These are phyloP conservation scores for Chionis minor DNA, from an alignment of 2,113 vertebrate species.

Conservation along the genomic window DNA sequence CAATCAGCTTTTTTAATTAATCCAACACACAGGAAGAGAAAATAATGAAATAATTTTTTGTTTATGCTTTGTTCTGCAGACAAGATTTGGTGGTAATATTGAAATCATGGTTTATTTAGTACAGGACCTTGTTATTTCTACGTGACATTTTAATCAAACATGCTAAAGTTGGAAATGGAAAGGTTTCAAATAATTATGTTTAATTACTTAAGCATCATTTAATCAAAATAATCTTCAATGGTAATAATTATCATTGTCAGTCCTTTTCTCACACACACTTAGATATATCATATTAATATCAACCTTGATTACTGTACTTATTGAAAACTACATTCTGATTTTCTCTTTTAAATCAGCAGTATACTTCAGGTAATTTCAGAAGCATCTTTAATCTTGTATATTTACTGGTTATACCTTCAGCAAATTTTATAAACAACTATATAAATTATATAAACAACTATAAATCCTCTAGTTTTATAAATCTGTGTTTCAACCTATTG, in stretches of 20 bases:
- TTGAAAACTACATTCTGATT: neutral
- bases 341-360: neutral
- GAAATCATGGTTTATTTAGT: neutral
- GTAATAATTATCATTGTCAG: conserved; percentile 35
- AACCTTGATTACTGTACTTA: neutral
- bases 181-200: conserved; percentile 32
- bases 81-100: neutral
- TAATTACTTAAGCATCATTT: conserved; percentile 49
- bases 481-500: neutral
- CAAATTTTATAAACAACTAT: neutral
- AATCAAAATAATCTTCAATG: conserved; percentile 37
- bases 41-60: neutral
- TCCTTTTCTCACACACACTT: neutral
- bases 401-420: neutral
- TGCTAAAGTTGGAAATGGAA: neutral
- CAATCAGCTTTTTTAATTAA: neutral
- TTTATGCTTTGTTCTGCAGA: neutral
- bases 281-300: neutral
- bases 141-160: conserved; percentile 30
- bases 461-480: neutral
- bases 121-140: neutral
- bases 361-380: neutral
- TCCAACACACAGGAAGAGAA: neutral
- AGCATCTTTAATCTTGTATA: neutral
- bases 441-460: neutral